These are phyloP conservation scores for Tapirus terrestris DNA, from an alignment of 2,113 vertebrate genomes.

Conservation along the genomic window DNA sequence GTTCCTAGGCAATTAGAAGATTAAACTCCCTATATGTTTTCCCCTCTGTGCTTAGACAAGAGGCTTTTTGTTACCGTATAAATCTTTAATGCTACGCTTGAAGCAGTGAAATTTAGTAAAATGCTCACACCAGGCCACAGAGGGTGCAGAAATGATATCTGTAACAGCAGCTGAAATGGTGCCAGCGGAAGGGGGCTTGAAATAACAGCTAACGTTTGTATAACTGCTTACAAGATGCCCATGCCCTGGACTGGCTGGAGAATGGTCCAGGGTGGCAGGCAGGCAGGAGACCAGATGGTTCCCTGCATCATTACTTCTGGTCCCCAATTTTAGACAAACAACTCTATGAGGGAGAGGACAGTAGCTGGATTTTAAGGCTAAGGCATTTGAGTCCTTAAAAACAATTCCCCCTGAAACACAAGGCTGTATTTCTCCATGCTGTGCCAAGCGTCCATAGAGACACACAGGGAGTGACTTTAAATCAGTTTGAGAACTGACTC, in stretches of 20 bases:
- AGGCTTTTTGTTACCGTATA: constrained; percentile 58
- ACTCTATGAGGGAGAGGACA: not conserved
- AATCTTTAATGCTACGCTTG: constrained; percentile 47
- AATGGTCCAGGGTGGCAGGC: not conserved
- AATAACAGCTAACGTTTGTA: not conserved
- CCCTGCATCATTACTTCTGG: not conserved
- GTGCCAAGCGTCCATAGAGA: not conserved
- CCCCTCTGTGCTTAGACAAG: constrained; percentile 59
- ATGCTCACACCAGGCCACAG: constrained; percentile 10
- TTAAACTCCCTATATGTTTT: constrained; percentile 40
- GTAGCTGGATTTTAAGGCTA: not conserved
- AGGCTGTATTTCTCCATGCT: not conserved
- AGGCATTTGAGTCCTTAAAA: not conserved
- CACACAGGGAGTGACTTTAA: not conserved
- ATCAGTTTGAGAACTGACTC: not conserved
- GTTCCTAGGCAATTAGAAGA: constrained; percentile 66
- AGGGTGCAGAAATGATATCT: not conserved
- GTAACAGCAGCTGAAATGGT: constrained; percentile 29
- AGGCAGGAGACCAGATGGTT: not conserved
- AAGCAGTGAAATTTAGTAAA: constrained; percentile 57
- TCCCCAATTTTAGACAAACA: not conserved
- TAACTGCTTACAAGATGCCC: not conserved
- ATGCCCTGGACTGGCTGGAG: not conserved
- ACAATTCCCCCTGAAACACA: not conserved
- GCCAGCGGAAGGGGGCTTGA: not conserved